These are phyloP conservation scores for Hypselothyrea guttata DNA, from an alignment of 2,888 invertebrate species.

Conservation along the genomic window DNA sequence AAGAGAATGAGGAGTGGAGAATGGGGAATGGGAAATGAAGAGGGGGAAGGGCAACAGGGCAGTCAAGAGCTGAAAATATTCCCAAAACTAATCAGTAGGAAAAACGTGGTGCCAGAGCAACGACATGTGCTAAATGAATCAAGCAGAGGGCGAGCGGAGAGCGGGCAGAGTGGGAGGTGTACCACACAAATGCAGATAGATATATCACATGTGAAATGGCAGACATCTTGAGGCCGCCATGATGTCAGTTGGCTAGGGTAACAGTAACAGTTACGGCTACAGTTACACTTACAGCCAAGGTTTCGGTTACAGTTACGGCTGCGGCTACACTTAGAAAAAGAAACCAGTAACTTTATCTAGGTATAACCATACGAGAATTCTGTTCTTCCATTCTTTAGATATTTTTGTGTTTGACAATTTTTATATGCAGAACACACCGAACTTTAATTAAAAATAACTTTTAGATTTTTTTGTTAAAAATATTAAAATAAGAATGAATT, in stretches of 20 bases:
- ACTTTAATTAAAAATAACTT: too few species aligned
- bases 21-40: background rate
- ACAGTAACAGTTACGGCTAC: background rate
- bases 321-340: too few species aligned
- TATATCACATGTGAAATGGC: constrained; percentile 40
- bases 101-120: constrained; percentile 45
- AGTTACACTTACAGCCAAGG: too few species aligned
- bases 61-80: constrained; percentile 51
- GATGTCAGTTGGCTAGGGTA: constrained; percentile 24
- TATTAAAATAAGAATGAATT: too few species aligned
- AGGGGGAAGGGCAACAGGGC: background rate
- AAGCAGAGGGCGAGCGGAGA: constrained; percentile 10
- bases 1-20: background rate
- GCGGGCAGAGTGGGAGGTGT: too few species aligned
- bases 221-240: constrained; percentile 19
- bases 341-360: too few species aligned
- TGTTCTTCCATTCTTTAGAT: too few species aligned
- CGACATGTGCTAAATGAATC: constrained; percentile 51
- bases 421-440: too few species aligned
- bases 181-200: constrained; percentile 11
- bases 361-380: too few species aligned
- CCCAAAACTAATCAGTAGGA: constrained; percentile 68
- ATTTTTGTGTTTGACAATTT: too few species aligned
- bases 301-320: too few species aligned
- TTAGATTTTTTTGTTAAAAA: too few species aligned